Evolutionary conservation across 2,113 vertebrate species (phyloP).

Genomic region (Lipophrys pholis): DNA sequence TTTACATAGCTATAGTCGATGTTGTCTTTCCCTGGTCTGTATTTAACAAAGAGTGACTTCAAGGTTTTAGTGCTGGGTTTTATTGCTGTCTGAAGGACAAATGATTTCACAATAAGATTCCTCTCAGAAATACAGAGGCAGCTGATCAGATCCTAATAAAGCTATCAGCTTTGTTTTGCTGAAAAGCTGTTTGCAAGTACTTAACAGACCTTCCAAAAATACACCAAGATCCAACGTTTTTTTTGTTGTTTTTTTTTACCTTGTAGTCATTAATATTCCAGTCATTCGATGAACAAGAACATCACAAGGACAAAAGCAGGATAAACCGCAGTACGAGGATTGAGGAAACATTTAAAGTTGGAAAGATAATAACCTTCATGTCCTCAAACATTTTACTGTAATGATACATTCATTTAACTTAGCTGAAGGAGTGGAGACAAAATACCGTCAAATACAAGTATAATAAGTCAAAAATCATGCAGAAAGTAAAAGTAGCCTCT

Average conservation of each 20-base stretch:
- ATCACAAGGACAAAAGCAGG: background rate
- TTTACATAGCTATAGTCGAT: too few relatives aligned
- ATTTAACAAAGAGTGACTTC: too few relatives aligned
- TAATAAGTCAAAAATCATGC: background rate
- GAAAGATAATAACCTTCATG: background rate
- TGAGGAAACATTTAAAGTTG: background rate
- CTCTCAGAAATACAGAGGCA: too few relatives aligned
- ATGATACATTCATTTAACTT: background rate
- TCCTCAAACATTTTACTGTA: background rate
- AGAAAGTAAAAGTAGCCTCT: too few relatives aligned
- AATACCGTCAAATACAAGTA: background rate
- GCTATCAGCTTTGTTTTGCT: background rate
- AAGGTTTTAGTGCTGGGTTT: too few relatives aligned
- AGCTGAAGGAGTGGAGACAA: background rate
- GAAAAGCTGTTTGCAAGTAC: background rate
- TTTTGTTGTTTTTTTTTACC: background rate
- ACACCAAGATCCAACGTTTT: background rate
- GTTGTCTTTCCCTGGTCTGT: too few relatives aligned
- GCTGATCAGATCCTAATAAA: background rate
- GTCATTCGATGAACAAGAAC: slow-evolving; percentile 5
- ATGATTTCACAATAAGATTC: background rate
- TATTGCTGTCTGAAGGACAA: too few relatives aligned
- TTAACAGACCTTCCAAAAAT: background rate
- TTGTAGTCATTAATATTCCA: background rate
- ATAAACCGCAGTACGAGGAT: background rate